Conservation (phyloP, 1,140 invertebrate genomes). For the Papilio dardanus region DNA sequence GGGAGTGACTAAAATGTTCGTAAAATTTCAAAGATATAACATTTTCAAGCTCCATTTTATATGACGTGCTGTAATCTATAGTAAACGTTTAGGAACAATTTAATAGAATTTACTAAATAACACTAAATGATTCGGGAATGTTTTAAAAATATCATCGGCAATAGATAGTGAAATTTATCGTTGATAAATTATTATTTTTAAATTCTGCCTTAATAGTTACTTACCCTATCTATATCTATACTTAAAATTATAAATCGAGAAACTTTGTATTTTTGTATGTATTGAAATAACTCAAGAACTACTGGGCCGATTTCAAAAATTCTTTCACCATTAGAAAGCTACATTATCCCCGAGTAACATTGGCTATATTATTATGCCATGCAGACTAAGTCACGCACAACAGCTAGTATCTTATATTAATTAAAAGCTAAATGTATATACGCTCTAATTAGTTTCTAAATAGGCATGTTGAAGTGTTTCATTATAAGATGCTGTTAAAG, state of each 20-base stretch:
- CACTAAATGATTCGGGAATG: background rate
- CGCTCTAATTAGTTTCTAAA: conserved; percentile 14
- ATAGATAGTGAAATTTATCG: background rate
- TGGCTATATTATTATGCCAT: no score
- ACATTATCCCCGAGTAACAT: no score
- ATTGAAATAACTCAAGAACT: no score
- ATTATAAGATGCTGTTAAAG: conserved; percentile 24
- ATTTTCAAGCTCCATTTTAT: background rate
- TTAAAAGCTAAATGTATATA: conserved; percentile 1
- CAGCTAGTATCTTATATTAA: background rate
- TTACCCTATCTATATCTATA: no score
- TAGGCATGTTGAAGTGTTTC: conserved; percentile 17
- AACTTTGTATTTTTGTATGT: no score
- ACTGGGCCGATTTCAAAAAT: no score
- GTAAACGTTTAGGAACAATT: background rate
- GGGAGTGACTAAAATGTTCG: background rate
- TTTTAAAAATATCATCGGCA: background rate
- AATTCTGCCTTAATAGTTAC: no score
- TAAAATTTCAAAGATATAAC: background rate
- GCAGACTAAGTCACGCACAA: no score
- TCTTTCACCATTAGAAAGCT: no score
- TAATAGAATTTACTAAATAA: background rate
- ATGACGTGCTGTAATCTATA: background rate
- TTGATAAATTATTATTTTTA: background rate
- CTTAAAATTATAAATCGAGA: no score